Percentiles rank a stretch among this genome's conserved stretches.
Evolutionary conservation across 2,113 vertebrate genomes (phyloP).

Genomic region (Triplophysa dalaica): DNA sequence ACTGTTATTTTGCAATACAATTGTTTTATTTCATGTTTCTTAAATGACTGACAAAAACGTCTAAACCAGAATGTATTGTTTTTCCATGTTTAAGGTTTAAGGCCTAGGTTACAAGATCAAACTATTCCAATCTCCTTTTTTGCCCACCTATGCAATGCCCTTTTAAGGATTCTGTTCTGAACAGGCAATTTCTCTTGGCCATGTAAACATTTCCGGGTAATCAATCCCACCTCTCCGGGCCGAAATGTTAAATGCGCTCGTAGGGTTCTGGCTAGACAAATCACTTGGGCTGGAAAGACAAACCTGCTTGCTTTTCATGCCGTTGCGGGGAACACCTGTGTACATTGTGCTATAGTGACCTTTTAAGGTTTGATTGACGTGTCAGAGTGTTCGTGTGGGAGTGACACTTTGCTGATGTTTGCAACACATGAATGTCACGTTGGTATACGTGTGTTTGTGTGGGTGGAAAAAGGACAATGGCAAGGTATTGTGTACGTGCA

Average conservation of each 20-base stretch:
- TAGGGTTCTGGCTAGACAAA: slow-evolving; percentile 42
- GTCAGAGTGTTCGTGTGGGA: slow-evolving; percentile 39
- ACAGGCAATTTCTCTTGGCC: slow-evolving; percentile 27
- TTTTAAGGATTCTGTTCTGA: not conserved
- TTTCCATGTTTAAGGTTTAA: too few species aligned
- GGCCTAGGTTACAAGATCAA: not conserved
- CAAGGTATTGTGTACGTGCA: slow-evolving; percentile 1
- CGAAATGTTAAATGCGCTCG: slow-evolving; percentile 44
- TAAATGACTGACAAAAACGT: too few species aligned
- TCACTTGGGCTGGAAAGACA: slow-evolving; percentile 30
- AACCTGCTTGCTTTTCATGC: slow-evolving; percentile 25
- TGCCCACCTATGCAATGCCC: not conserved
- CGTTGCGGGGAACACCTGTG: slow-evolving; percentile 37
- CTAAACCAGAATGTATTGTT: too few species aligned
- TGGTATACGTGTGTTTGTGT: not conserved
- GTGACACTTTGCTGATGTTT: slow-evolving; percentile 45
- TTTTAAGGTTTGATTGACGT: slow-evolving; percentile 47
- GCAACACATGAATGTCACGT: slow-evolving; percentile 12
- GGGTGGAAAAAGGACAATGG: not conserved
- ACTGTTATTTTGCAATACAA: too few species aligned
- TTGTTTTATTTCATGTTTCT: too few species aligned
- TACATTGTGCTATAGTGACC: slow-evolving; percentile 44
- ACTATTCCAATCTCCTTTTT: not conserved
- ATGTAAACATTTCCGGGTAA: slow-evolving; percentile 40
- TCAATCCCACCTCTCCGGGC: slow-evolving; percentile 32